Conservation (phyloP, 1,140 invertebrate species). For the Drosophila santomea region DNA sequence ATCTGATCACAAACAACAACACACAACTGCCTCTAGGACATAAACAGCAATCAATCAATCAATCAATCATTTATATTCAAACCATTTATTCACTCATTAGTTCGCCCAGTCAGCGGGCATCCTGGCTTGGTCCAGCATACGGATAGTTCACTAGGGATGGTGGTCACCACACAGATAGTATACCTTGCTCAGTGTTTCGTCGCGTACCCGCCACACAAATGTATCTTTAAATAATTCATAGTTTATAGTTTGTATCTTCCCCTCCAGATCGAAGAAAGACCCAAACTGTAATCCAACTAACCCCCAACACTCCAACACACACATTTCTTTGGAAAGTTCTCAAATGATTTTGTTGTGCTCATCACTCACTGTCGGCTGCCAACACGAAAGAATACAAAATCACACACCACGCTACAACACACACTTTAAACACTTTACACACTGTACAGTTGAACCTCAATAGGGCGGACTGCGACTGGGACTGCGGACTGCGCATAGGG, state of each 20-base stretch:
- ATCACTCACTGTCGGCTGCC: conserved; percentile 29
- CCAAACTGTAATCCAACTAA: conserved; percentile 24
- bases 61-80: not conserved
- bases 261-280: conserved; percentile 29
- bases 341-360: conserved; percentile 60
- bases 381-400: conserved; percentile 2
- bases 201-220: conserved; percentile 26
- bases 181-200: conserved; percentile 66
- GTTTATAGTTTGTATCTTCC: conserved; percentile 56
- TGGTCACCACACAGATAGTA: conserved; percentile 23
- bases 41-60: conserved; percentile 9
- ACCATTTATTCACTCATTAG: conserved; percentile 10
- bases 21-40: conserved; percentile 36
- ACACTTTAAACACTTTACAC: not conserved
- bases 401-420: not conserved
- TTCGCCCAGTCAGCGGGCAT: not conserved
- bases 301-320: conserved; percentile 19
- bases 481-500: conserved; percentile 56
- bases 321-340: conserved; percentile 59
- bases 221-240: conserved; percentile 51
- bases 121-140: not conserved
- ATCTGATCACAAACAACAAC: not conserved
- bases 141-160: conserved; percentile 9
- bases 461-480: conserved; percentile 45
- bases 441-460: conserved; percentile 53